phyloP scores from a whole-genome alignment of 2,797 vertebrate species.

The Sebastes taczanowskii region DNA sequence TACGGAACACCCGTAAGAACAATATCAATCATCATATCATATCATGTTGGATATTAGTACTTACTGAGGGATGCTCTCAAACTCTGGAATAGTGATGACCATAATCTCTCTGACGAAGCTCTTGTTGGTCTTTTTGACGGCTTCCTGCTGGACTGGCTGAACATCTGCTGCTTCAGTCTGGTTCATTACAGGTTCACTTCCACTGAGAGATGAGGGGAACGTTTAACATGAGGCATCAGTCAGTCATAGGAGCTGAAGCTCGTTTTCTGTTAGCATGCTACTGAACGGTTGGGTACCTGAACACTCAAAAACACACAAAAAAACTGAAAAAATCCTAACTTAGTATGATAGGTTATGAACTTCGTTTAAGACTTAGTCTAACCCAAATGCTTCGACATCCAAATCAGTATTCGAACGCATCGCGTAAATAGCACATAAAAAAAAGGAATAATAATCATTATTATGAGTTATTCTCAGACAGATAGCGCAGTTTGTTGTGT shows the following conservation, averaged over 20 bases:
- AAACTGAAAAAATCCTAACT: neutral
- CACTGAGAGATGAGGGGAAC: conserved; percentile 22
- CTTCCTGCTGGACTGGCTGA: conserved; percentile 29
- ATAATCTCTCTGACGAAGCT: conserved; percentile 69
- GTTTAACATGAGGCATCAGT: neutral
- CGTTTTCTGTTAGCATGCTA: neutral
- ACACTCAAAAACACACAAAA: no score
- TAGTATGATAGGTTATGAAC: neutral
- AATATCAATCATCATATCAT: no score
- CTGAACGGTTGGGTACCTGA: neutral
- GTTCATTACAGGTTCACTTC: conserved; percentile 30
- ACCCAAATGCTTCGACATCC: neutral
- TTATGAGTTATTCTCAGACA: no score
- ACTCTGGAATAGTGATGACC: conserved; percentile 77
- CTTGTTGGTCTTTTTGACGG: conserved; percentile 53
- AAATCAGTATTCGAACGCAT: neutral
- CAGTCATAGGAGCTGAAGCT: neutral
- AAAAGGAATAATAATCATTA: neutral
- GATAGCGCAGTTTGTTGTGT: no score
- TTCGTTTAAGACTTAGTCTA: neutral
- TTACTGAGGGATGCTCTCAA: conserved; percentile 82
- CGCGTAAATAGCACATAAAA: neutral
- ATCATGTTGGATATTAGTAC: conserved; percentile 29
- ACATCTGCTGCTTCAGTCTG: conserved; percentile 26
- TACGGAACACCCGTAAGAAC: no score